Conservation (phyloP, 2,797 vertebrate genomes). For the Parambassis ranga region DNA sequence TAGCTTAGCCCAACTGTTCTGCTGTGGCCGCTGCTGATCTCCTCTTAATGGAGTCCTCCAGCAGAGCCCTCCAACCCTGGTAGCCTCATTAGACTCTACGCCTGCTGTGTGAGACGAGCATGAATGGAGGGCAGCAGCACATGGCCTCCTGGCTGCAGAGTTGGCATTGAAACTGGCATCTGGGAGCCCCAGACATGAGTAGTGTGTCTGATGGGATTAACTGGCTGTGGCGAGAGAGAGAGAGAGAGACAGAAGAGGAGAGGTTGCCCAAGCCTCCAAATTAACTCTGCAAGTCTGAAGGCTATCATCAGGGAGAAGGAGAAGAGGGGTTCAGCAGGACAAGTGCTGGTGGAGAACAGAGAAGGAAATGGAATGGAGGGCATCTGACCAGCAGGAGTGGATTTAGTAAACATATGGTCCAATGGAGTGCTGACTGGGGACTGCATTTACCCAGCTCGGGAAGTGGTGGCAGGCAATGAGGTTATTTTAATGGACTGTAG, state of each 20-base stretch:
- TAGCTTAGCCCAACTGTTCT: conserved; percentile 33
- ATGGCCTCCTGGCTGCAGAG: conserved; percentile 55
- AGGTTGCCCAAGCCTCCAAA: conserved; percentile 61
- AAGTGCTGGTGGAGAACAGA: conserved; percentile 30
- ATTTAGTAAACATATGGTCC: conserved; percentile 16
- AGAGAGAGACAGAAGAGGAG: conserved; percentile 58
- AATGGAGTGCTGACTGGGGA: not conserved
- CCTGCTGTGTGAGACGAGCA: conserved; percentile 60
- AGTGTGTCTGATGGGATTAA: conserved; percentile 78
- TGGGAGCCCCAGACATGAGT: conserved; percentile 68
- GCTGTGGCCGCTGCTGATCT: conserved; percentile 55
- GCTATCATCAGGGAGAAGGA: conserved; percentile 43
- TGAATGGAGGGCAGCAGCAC: conserved; percentile 62
- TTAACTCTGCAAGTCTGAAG: conserved; percentile 66
- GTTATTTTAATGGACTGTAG: not conserved
- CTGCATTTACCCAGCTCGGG: conserved; percentile 4
- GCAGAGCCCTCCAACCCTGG: conserved; percentile 56
- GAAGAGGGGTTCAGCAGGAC: conserved; percentile 6
- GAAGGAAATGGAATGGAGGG: conserved; percentile 13
- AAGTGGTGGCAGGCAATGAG: not conserved
- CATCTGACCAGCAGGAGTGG: conserved; percentile 20
- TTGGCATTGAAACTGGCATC: conserved; percentile 70
- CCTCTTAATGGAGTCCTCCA: conserved; percentile 64
- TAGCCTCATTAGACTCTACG: conserved; percentile 69
- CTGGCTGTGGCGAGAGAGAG: conserved; percentile 60